Evolutionary conservation across 1,140 invertebrate species (phyloP).

Genomic region (Solenopsis invicta): DNA sequence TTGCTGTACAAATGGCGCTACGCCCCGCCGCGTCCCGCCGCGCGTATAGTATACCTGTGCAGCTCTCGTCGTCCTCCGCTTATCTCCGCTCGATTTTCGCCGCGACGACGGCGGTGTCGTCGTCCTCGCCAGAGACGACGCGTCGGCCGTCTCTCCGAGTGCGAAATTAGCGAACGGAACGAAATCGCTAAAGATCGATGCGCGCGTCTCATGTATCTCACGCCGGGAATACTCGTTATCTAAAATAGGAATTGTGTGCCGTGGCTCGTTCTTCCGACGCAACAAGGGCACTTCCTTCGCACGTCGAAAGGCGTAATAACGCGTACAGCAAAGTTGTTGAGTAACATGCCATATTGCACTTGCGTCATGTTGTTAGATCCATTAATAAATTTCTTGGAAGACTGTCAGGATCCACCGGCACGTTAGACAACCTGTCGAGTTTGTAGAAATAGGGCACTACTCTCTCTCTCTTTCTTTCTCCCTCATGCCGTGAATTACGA

Average conservation of each 20-base stretch:
- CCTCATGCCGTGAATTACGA: not conserved
- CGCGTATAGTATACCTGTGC: conserved; percentile 27
- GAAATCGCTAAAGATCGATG: conserved; percentile 17
- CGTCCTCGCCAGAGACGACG: no score
- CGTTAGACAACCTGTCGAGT: conserved; percentile 31
- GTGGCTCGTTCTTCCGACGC: not conserved
- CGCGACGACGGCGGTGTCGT: conserved; percentile 24
- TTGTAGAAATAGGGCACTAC: conserved; percentile 6
- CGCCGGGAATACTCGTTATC: not conserved
- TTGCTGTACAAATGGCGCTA: conserved; percentile 81
- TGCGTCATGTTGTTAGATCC: conserved; percentile 15
- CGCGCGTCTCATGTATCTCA: not conserved
- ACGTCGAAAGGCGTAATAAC: not conserved
- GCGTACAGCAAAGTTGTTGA: not conserved
- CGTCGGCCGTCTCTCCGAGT: not conserved
- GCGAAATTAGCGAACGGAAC: conserved; percentile 30
- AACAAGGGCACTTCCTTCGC: not conserved
- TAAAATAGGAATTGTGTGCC: not conserved
- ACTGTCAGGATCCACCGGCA: conserved; percentile 23
- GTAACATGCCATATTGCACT: not conserved
- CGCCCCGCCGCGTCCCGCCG: conserved; percentile 30
- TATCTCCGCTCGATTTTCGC: conserved; percentile 76
- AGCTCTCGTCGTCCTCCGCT: conserved; percentile 46
- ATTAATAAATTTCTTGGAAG: conserved; percentile 35
- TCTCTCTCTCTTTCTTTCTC: not conserved